Evolutionary conservation across 1,140 invertebrate species (phyloP).

Genomic region (Homarus americanus): DNA sequence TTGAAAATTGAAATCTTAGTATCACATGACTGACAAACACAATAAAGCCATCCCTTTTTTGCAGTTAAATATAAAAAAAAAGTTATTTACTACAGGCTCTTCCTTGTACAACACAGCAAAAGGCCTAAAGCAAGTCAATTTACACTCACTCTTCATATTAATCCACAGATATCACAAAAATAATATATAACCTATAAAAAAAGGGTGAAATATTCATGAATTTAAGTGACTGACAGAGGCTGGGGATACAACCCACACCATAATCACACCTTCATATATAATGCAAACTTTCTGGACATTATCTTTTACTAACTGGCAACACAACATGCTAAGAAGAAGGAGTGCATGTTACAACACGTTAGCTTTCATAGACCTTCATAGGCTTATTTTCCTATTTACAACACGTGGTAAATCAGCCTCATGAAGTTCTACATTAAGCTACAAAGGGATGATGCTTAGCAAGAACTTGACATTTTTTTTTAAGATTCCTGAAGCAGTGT

Average conservation of each 20-base stretch:
- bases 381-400: constrained; percentile 46
- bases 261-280: neutral
- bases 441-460: constrained; percentile 34
- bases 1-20: neutral
- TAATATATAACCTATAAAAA: neutral
- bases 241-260: constrained; percentile 8
- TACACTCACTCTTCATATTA: constrained; percentile 32
- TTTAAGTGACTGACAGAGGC: neutral
- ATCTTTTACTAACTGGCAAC: neutral
- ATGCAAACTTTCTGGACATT: neutral
- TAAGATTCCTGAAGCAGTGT: constrained; percentile 51
- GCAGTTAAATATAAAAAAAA: constrained; percentile 16
- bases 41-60: constrained; percentile 33
- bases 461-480: neutral
- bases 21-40: neutral
- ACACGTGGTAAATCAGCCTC: constrained; percentile 33
- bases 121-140: constrained; percentile 19
- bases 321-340: neutral
- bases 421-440: constrained; percentile 27
- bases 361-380: constrained; percentile 22
- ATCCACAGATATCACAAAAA: neutral
- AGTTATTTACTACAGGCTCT: constrained; percentile 7
- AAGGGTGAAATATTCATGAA: neutral
- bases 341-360: neutral
- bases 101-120: constrained; percentile 36